phyloP scores from a whole-genome alignment of 2,113 vertebrate genomes.

The Mastomys coucha region DNA sequence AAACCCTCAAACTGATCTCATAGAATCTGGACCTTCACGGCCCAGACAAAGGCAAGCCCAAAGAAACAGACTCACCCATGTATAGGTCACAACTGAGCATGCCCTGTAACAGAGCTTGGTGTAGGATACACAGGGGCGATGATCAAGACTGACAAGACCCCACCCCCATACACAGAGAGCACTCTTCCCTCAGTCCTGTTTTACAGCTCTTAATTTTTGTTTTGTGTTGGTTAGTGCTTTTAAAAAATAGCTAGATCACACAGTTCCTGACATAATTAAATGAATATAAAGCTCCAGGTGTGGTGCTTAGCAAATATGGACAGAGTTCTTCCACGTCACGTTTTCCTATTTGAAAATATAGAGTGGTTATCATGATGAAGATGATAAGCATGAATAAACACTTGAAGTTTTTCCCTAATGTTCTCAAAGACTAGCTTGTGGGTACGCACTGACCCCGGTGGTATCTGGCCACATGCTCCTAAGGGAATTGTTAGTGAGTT shows the following conservation, averaged over 20 bases:
- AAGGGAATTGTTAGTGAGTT: neutral
- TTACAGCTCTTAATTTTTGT: neutral
- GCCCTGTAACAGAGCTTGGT: neutral
- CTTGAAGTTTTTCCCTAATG: neutral
- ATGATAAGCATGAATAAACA: neutral
- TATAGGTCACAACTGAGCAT: fast-evolving
- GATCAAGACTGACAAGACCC: neutral
- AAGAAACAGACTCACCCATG: neutral
- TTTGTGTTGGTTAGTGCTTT: fast-evolving
- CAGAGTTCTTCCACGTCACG: neutral
- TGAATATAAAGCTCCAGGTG: neutral
- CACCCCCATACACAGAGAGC: neutral
- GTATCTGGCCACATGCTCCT: neutral
- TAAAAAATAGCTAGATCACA: neutral
- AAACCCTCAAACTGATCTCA: neutral
- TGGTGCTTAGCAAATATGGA: neutral
- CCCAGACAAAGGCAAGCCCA: neutral
- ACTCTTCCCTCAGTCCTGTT: neutral
- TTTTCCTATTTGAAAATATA: neutral
- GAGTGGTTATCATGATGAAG: neutral
- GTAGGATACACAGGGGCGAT: neutral
- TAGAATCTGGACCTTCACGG: neutral
- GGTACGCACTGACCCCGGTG: neutral
- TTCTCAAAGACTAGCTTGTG: neutral
- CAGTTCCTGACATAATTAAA: neutral